Base-by-base conservation (phyloP, 1,140 invertebrate genomes). In the Centruroides vittatus region DNA sequence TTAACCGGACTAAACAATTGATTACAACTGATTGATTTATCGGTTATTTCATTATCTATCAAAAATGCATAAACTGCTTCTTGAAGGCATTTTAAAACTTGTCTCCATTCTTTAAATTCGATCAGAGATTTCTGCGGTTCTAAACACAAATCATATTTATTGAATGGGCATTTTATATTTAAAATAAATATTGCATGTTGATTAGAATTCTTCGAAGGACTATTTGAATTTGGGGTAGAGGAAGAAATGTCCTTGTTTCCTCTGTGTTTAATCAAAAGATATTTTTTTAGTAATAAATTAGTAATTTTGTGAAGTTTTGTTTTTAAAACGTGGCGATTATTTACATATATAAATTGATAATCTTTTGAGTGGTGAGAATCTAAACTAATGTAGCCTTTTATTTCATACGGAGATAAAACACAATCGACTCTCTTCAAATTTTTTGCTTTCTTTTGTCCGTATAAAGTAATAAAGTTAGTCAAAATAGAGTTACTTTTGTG, bases 261-360 rank as follows among this genome's bases (percentile, higher is more conserved):
- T 65, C 69, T 69, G 46, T 70, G 62, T 57, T 67, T 68, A 35
- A 69, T 13, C 41, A 41, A 41, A 5, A 54, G 64, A 69, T 58
- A 61, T 62, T 73, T 75, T 8, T 63, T 62, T 35, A 82, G 70
- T 23, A 73, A 59, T 10, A 73, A 66, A 65, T 78, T 78, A 5
- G 82, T 62, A 46, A 78, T 68, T 67, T 77, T 78, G 66, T 80
- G 78, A 35, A 77, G 65, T 69, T 78, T 76, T 50, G 73, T 74
- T 59, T 77, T 76, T 50, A 73, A 62, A 13, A 84, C 71, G 54
- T 77, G 73, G 66, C 78, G 71, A 63, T 78, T 78, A 72, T 85
- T 85, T 3, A 85, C 72, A 72, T 78, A 84, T 11, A 85, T 72
- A 73, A 80, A 82, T 67, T 83, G 81, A 34, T 78, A 69, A 60